Evolutionary conservation across 1,140 invertebrate species (phyloP), one percentile per base, ranked within the genome.

Genomic region (Ladona fulva): DNA sequence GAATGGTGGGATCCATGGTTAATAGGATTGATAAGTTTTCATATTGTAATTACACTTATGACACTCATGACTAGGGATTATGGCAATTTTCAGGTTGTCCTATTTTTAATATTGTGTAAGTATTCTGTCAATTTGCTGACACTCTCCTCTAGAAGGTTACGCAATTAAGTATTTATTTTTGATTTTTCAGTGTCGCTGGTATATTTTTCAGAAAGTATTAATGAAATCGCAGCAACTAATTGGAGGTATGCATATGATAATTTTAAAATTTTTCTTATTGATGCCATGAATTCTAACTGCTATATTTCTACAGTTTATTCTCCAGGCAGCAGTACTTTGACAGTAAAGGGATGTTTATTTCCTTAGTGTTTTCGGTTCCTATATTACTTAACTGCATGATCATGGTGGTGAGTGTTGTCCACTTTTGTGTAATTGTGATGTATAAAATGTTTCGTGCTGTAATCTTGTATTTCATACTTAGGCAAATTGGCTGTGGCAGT

Each of bases 281-380:
- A 76, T 78, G n/a, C 22, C n/a, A 10, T 74, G 42, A 24, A 78
- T 59, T 78, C 0, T 79, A 10, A 29, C 16, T 75, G 66, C 42
- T 25, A 75, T 24, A 74, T 42, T 79, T 77, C 25, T 80, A 59
- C 81, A 90, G 92, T 82, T 86, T 91, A 74, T 96, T 96, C 84
- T 94, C 94, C 10, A 90, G 90, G 79, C 94, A 97, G 81, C 95
- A 97, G 83, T 97, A 97, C 85, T 97, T 97, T 85, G 95, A 97
- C 84, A 94, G 92, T 80, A 94, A 94, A 85, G 95, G 95, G 52
- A 86, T 97, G 78, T 97, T 97, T 84, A 96, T 97, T 88, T 97
- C 95, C 14, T 88, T 96, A 22, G 92, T 97, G 16, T 96, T 96
- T 85, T 96, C 94, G 11, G 91, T 94, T 82, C 95, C 95, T 74